phyloP scores from a whole-genome alignment of 2,888 invertebrate species.

The Brenthis hecate region DNA sequence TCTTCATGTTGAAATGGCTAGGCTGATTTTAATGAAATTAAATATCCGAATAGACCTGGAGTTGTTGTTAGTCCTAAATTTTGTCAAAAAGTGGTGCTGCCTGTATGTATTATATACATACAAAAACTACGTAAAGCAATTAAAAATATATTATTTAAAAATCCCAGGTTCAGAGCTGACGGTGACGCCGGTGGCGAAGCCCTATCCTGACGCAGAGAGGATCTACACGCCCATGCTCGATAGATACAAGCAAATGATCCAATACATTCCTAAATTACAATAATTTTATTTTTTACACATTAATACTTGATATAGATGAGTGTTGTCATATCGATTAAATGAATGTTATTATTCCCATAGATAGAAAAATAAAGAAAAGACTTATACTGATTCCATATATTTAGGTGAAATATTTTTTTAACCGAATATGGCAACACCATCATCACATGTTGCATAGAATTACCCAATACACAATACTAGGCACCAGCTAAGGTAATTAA shows the following conservation, averaged over 20 bases:
- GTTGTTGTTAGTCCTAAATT: too few species aligned
- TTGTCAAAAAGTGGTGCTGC: not conserved
- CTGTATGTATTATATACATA: not conserved
- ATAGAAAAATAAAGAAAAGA: too few species aligned
- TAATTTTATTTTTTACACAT: conserved; percentile 23
- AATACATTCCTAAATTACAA: conserved; percentile 59
- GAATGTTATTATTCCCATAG: too few species aligned
- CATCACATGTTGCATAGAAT: too few species aligned
- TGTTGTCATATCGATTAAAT: not conserved
- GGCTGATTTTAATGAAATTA: too few species aligned
- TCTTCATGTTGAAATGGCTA: too few species aligned
- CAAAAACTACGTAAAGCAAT: not conserved
- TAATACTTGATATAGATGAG: too few species aligned
- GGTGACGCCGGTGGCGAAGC: conserved; percentile 83
- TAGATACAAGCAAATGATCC: conserved; percentile 80
- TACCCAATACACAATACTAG: conserved; percentile 2
- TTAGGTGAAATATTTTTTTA: too few species aligned
- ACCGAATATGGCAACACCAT: conserved; percentile 9
- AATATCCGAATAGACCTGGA: too few species aligned
- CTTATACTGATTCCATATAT: too few species aligned
- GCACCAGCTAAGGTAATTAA: not conserved
- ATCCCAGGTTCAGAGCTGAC: conserved; percentile 60
- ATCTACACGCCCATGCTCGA: conserved; percentile 89
- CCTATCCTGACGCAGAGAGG: conserved; percentile 87
- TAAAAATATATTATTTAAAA: not conserved